Conservation (phyloP, 2,113 vertebrate species). For the Cheirogaleus medius region DNA sequence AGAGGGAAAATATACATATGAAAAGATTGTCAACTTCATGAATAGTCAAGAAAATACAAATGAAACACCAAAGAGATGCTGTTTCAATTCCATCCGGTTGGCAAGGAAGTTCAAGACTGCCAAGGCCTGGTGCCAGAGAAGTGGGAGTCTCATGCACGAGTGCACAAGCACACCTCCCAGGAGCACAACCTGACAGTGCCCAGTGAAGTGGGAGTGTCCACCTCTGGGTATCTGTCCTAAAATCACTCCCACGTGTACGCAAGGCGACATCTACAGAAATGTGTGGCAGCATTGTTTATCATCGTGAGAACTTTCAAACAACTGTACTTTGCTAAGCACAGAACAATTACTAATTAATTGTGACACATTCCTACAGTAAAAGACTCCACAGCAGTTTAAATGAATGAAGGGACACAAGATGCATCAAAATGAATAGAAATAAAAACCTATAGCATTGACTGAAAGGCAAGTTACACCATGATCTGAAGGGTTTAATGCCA, state of each 20-base stretch:
- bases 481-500: background rate
- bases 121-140: background rate
- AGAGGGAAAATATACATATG: background rate
- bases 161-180: background rate
- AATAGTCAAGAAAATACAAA: background rate
- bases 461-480: background rate
- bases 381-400: background rate
- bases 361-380: background rate
- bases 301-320: background rate
- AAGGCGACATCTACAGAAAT: background rate
- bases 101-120: background rate
- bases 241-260: background rate
- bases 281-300: background rate
- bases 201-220: background rate
- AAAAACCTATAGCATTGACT: background rate
- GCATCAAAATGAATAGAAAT: background rate
- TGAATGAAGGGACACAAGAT: background rate
- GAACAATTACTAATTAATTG: background rate
- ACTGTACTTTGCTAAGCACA: background rate
- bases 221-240: background rate
- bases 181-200: background rate
- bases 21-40: background rate
- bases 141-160: accelerated
- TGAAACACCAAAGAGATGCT: background rate
- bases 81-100: background rate